A percentile compares a stretch with the other conserved stretches of the same genome.
Conservation (phyloP, 1,140 invertebrate genomes). For the Bombus picipes region DNA sequence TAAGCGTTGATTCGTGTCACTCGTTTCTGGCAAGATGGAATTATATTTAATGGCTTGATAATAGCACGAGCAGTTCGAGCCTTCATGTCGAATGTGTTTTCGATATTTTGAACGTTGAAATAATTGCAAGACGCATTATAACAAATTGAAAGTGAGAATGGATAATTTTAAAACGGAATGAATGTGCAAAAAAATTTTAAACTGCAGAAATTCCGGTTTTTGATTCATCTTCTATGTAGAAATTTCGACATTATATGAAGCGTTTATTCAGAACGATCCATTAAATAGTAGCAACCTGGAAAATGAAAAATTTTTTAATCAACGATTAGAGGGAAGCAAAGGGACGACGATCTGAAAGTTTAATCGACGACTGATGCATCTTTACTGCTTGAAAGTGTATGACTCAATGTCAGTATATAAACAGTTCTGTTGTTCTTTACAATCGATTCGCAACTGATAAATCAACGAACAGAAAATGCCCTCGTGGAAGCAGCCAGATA, state of each 20-base stretch:
- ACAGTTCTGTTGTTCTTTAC: constrained; percentile 32
- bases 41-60: neutral
- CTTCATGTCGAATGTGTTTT: neutral
- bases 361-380: neutral
- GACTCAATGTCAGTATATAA: neutral
- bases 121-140: neutral
- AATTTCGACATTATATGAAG: neutral
- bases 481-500: constrained; percentile 36
- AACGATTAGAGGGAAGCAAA: neutral
- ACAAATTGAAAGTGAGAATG: too few relatives aligned
- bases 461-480: constrained; percentile 36
- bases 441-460: constrained; percentile 47
- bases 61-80: neutral
- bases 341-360: neutral
- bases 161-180: too few relatives aligned
- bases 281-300: neutral
- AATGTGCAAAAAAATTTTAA: neutral
- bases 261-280: neutral
- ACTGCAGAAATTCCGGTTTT: neutral
- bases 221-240: neutral
- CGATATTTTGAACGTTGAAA: neutral
- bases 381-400: constrained; percentile 26
- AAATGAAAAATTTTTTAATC: neutral
- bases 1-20: neutral
- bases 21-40: neutral